These are phyloP conservation scores for Corvus moneduloides DNA, from an alignment of 2,113 vertebrate genomes.

Conservation along the genomic window DNA sequence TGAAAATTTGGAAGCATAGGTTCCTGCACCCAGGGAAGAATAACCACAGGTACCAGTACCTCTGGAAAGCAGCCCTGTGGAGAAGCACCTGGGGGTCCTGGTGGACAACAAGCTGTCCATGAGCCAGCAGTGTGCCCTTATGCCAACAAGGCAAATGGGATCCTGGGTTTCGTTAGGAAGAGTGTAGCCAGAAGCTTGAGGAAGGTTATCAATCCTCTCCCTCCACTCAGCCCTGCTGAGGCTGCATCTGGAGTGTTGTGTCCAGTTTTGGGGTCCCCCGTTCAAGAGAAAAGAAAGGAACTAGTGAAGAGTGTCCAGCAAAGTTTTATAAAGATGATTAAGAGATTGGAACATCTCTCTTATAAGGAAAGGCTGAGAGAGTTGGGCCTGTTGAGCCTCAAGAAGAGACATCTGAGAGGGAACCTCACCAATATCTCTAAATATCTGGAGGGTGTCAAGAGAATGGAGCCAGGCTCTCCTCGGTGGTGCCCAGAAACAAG, in stretches of 20 bases:
- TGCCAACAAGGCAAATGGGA: background rate
- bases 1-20: background rate
- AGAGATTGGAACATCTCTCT: background rate
- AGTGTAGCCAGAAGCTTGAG: background rate
- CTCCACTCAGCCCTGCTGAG: background rate
- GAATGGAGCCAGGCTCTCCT: background rate
- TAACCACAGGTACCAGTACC: background rate
- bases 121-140: background rate
- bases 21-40: background rate
- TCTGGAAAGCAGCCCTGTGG: background rate
- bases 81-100: background rate
- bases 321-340: background rate
- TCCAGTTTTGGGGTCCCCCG: rapidly evolving
- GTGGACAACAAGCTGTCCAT: background rate
- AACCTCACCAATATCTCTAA: background rate
- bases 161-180: background rate
- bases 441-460: background rate
- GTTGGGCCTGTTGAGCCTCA: background rate
- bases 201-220: background rate
- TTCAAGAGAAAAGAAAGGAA: background rate
- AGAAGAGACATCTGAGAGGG: background rate
- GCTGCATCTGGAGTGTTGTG: background rate
- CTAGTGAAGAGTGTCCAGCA: background rate
- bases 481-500: rapidly evolving
- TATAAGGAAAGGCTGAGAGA: background rate